Percentiles rank a stretch among this genome's conserved stretches.
Conservation (phyloP, 2,113 vertebrate species). For the Manacus vitellinus region DNA sequence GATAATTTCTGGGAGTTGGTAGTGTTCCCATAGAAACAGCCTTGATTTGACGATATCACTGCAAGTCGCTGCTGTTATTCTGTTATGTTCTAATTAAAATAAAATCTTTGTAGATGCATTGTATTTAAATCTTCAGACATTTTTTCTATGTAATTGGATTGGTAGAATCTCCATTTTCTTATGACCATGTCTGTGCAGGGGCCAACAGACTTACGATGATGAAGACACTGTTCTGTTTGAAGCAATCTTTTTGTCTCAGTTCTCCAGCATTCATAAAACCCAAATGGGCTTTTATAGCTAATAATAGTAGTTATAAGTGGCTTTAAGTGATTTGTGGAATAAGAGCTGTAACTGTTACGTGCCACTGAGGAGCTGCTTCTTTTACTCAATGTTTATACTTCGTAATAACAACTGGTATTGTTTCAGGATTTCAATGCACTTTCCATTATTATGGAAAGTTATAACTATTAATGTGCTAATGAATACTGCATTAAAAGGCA, state of each 20-base stretch:
- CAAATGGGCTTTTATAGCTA: constrained; percentile 50
- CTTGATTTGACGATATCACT: constrained; percentile 69
- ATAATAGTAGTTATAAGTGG: constrained; percentile 52
- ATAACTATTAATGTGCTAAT: not conserved
- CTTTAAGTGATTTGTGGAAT: constrained; percentile 47
- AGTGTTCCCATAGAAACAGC: constrained; percentile 78
- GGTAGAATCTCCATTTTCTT: not conserved
- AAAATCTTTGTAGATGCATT: constrained; percentile 37
- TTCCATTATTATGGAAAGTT: not conserved
- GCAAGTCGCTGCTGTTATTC: constrained; percentile 61
- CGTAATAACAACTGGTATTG: constrained; percentile 22
- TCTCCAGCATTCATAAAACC: not conserved
- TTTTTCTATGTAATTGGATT: not conserved
- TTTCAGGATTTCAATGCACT: not conserved
- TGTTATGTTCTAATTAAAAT: constrained; percentile 59
- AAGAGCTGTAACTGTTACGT: not conserved
- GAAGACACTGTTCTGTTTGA: not conserved
- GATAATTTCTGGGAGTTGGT: constrained; percentile 67
- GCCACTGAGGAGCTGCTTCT: constrained; percentile 25
- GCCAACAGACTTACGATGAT: not conserved
- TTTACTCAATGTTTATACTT: constrained; percentile 33
- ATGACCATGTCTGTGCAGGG: not conserved
- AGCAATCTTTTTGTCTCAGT: constrained; percentile 28
- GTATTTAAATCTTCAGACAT: constrained; percentile 21
- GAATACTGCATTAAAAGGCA: constrained; percentile 10